A percentile compares a stretch with the other conserved stretches of the same genome.
phyloP scores from a whole-genome alignment of 2,888 invertebrate species.

The Heliconius erato region DNA sequence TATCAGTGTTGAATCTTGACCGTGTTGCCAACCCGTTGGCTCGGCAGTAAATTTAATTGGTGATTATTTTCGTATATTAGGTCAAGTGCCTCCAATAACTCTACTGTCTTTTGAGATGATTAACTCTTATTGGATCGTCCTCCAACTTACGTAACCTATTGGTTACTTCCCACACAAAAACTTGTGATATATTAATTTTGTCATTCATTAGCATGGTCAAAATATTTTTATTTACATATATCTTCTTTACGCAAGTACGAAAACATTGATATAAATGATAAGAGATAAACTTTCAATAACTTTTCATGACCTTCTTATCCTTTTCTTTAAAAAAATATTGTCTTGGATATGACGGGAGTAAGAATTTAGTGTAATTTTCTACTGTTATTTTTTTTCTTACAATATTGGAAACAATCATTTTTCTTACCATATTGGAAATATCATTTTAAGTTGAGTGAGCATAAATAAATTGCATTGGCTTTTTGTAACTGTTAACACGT shows the following conservation, averaged over 20 bases:
- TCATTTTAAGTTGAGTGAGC: not conserved
- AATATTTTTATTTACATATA: not conserved
- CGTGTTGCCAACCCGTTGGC: conserved; percentile 41
- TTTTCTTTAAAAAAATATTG: not conserved
- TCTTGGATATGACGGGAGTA: not conserved
- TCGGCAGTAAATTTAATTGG: conserved; percentile 68
- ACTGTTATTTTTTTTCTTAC: not conserved
- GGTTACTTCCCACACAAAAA: conserved; percentile 19
- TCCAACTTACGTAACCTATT: conserved; percentile 43
- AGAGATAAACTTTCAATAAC: not conserved
- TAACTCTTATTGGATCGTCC: conserved; percentile 54
- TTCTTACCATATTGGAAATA: not conserved
- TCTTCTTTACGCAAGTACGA: not conserved
- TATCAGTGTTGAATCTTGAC: conserved; percentile 29
- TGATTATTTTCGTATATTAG: conserved; percentile 68
- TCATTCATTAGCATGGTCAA: not conserved
- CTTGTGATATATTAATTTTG: not conserved
- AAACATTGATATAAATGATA: not conserved
- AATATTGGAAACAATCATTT: not conserved
- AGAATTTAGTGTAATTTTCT: not conserved
- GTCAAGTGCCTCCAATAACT: conserved; percentile 62
- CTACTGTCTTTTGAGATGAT: conserved; percentile 51
- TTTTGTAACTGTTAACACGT: too few relatives aligned
- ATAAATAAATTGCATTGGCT: too few relatives aligned
- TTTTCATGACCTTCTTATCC: not conserved